phyloP scores from a whole-genome alignment of 2,797 vertebrate genomes.

The Nasua narica region DNA sequence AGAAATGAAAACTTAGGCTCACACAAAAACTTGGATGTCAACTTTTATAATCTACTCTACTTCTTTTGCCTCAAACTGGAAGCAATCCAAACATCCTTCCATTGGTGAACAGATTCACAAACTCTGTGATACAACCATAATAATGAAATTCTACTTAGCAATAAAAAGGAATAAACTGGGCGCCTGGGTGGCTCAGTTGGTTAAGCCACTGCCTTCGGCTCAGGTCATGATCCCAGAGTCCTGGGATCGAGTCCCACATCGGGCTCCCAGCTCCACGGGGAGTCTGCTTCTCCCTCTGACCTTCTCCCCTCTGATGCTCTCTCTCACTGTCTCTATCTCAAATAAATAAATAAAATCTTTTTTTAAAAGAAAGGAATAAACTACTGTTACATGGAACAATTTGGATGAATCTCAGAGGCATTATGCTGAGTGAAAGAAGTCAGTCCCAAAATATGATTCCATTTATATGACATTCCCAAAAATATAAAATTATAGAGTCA shows the following conservation, averaged over 20 bases:
- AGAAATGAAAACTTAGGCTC: not conserved
- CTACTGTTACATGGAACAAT: not conserved
- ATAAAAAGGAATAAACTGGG: conserved; percentile 27
- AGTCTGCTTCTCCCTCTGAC: too few relatives aligned
- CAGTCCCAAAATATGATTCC: not conserved
- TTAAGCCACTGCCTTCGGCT: too few relatives aligned
- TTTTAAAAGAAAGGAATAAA: conserved; percentile 40
- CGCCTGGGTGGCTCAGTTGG: too few relatives aligned
- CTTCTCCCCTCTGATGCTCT: too few relatives aligned
- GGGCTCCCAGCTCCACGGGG: too few relatives aligned
- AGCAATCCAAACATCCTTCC: not conserved
- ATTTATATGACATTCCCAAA: not conserved
- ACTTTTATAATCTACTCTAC: not conserved
- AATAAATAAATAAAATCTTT: too few relatives aligned
- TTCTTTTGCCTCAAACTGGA: conserved; percentile 10
- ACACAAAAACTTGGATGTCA: not conserved
- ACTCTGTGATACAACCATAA: not conserved
- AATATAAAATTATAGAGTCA: not conserved
- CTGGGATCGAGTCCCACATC: too few relatives aligned
- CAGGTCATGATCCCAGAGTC: too few relatives aligned
- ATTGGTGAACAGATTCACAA: not conserved
- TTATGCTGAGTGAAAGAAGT: conserved; percentile 9
- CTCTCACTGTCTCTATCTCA: too few relatives aligned
- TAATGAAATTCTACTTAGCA: not conserved
- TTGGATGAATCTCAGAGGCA: not conserved